Base-by-base conservation (phyloP, 2,888 invertebrate genomes). In the Drosophila affinis region DNA sequence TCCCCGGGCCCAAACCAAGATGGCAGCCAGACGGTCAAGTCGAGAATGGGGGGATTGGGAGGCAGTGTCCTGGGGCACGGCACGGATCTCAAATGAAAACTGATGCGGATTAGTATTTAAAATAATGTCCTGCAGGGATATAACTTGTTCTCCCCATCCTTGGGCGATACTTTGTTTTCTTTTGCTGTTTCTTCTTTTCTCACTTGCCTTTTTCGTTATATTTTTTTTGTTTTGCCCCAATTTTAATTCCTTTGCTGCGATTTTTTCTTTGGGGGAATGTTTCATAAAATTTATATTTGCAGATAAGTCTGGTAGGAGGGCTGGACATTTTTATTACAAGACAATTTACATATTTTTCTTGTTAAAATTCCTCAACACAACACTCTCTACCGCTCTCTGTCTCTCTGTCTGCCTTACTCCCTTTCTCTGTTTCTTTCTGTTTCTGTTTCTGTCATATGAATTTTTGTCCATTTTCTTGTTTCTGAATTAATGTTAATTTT, bases 91-190 rank as follows among this genome's bases (percentile, higher is more conserved):
- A 84, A 86, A 90, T 89, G 85, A 91, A 91, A 91, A 90, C 91
- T 90, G 91, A 88, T 91, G 90, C 89, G 90, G 90, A 90, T 90
- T 91, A 90, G 91, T 90, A 89, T 91, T 89, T 91, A 88, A 90
- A 91, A 91, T 90, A 90, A 90, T 90, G 90, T 91, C 91, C 91
- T 91, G 90, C 91, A 90, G 89, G 88, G 91, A 90, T 89, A 91
- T 91, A 89, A 90, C 84, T 91, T 58, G 69, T 85, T 80, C 75
- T 83, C 62, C 52, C 74, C 73, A 62, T 69, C 71, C 60, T 58
- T 78, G 84, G 73, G 67, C 55, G 67, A 84, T 60, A 56, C 65
- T 73, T 71, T 63, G 71, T 73, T 62, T 65, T 65, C 62, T 53
- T 63, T 61, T 59, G 75, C 57, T 47, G 48, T 54, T 54, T 48